Evolutionary conservation across 2,797 vertebrate genomes (phyloP).

Genomic region (Tenualosa ilisha): DNA sequence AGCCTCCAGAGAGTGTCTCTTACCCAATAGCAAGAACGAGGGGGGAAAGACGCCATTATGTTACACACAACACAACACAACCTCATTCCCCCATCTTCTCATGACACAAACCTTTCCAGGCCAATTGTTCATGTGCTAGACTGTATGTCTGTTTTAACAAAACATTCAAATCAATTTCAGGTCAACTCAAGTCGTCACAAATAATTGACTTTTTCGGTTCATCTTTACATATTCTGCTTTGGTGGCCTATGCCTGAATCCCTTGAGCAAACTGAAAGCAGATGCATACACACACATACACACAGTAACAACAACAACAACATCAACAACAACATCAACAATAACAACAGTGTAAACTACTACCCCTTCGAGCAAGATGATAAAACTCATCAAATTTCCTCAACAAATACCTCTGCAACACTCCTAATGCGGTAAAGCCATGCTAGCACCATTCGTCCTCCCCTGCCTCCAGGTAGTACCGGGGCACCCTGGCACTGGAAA

Average conservation of each 20-base stretch:
- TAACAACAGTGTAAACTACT: constrained; percentile 64
- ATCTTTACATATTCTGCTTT: constrained; percentile 20
- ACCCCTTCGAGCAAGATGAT: constrained; percentile 81
- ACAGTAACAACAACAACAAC: constrained; percentile 65
- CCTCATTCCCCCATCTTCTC: background rate
- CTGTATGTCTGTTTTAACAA: constrained; percentile 1
- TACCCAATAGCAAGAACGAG: background rate
- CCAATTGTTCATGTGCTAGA: constrained; percentile 9
- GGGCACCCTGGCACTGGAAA: constrained; percentile 67
- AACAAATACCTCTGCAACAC: constrained; percentile 50
- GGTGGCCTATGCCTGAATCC: constrained; percentile 11
- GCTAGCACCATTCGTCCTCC: constrained; percentile 95
- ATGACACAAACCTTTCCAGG: background rate
- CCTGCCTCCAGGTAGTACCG: constrained; percentile 85
- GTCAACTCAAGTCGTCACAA: constrained; percentile 16
- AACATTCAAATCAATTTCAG: constrained; percentile 1
- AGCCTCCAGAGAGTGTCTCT: background rate
- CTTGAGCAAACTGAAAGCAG: constrained; percentile 51
- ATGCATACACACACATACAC: constrained; percentile 47
- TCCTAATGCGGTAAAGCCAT: constrained; percentile 67
- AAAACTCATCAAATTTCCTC: constrained; percentile 87
- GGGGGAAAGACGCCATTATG: background rate
- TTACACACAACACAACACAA: background rate
- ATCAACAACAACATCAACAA: constrained; percentile 33
- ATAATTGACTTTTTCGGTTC: background rate